Base-by-base conservation (phyloP, 2,113 vertebrate species). In the Guaruba guarouba region DNA sequence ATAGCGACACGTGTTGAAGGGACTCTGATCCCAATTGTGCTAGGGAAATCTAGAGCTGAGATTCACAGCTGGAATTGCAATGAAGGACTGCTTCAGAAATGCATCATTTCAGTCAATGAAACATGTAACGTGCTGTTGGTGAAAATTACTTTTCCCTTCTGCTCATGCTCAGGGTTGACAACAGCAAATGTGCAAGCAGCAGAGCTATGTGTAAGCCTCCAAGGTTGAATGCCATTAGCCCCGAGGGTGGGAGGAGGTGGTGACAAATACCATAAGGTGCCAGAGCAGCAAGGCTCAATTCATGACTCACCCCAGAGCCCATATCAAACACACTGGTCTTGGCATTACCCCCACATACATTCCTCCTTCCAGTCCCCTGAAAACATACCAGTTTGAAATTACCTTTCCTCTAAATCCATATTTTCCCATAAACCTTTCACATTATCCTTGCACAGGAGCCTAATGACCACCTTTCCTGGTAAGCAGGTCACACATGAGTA, bases 1-100 rank as follows among this genome's bases (percentile, higher is more conserved):
- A 86, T 92, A 90, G 94, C 17, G 69, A 77, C 54, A 73, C n/a
- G 39, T 54, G 55, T 85, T 49, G 81, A 93, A 75, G 66, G 71
- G 76, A 49, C 87, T 71, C 71, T 64, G 57, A 86, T 81, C 86
- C 55, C 81, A 51, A 25, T 59, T 91, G 62, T 74, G 76, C 83
- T 90, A 67, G 46, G 44, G 75, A 95, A 94, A 90, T 93, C 90
- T 75, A 82, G 68, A 92, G 78, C 77, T 91, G 83, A 48, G 86
- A 87, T 84, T 94, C 93, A 95, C 86, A 87, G 86, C 89, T 88
- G 84, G 88, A 93, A 93, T 88, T 79, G 61, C 57, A 93, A 90
- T 93, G 94, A 86, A 88, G 86, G 62, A 76, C 55, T 79, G 69
- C 74, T 81, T 89, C 77, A 88, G 86, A 95, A 96, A 92, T 88